Evolutionary conservation across 2,797 vertebrate species (phyloP).

Genomic region (Parauchenoglanis punctatus): DNA sequence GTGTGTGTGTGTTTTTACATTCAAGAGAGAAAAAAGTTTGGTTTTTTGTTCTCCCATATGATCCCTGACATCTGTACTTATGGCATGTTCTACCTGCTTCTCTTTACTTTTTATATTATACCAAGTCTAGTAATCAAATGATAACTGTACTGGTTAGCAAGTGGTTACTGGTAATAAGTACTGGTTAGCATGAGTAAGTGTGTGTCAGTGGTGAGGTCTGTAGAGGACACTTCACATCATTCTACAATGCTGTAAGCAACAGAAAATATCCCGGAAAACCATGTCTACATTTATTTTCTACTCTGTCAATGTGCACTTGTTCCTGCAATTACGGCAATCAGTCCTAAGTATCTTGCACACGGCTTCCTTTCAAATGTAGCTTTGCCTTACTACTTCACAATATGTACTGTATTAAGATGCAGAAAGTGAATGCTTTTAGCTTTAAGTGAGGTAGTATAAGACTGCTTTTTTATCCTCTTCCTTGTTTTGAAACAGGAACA

Average conservation of each 20-base stretch:
- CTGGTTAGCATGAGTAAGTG: too few relatives aligned
- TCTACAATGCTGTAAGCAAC: neutral
- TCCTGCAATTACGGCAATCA: neutral
- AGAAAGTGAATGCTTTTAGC: neutral
- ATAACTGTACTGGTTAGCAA: too few relatives aligned
- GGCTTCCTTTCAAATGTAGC: neutral
- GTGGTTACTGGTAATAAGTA: neutral
- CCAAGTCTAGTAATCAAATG: neutral
- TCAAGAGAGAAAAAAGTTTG: neutral
- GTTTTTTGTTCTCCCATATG: neutral
- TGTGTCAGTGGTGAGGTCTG: neutral
- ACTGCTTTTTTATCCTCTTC: neutral
- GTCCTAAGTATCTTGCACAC: neutral
- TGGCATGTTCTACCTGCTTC: neutral
- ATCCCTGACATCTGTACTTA: neutral
- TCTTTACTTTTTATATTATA: neutral
- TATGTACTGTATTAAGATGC: neutral
- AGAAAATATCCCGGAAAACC: neutral
- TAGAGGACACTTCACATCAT: neutral
- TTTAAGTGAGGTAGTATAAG: neutral
- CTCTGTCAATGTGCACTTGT: conserved; percentile 1
- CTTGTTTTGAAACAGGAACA: neutral
- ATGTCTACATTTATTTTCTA: neutral
- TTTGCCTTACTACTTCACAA: neutral
- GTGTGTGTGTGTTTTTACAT: neutral